A percentile compares a stretch with the other conserved stretches of the same genome.
Evolutionary conservation across 2,888 invertebrate genomes (phyloP).

Genomic region (Acleris laterana): DNA sequence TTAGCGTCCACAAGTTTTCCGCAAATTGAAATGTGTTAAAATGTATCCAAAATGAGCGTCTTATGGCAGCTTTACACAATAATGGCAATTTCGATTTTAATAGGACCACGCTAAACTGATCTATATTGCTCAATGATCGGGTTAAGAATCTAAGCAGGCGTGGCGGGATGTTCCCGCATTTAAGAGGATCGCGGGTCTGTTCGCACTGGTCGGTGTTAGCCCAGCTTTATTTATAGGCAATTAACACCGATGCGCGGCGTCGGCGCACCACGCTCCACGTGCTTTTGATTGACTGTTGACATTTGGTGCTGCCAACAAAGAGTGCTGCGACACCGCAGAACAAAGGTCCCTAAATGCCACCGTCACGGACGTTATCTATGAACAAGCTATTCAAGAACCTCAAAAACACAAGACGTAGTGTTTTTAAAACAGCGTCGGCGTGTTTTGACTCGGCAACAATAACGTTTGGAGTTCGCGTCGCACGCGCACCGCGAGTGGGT

Average conservation of each 20-base stretch:
- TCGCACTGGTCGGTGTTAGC: constrained; percentile 17
- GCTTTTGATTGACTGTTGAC: constrained; percentile 74
- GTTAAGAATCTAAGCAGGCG: constrained; percentile 7
- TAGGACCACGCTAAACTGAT: constrained; percentile 10
- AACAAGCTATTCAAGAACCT: constrained; percentile 8
- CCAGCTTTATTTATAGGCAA: constrained; percentile 59
- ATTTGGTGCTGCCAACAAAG: constrained; percentile 51
- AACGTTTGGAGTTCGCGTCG: constrained; percentile 40
- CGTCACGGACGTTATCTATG: constrained; percentile 20
- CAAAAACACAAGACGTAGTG: constrained; percentile 4
- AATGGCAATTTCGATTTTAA: constrained; percentile 17
- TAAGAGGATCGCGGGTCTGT: constrained; percentile 17
- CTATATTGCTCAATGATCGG: constrained; percentile 27
- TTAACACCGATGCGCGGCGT: constrained; percentile 59
- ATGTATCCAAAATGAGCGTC: background rate
- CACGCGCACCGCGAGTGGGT: constrained; percentile 49
- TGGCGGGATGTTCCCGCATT: constrained; percentile 18
- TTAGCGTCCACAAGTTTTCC: constrained; percentile 8
- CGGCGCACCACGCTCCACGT: constrained; percentile 52
- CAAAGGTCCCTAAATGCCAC: constrained; percentile 32
- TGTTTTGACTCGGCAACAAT: constrained; percentile 41
- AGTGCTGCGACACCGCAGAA: constrained; percentile 14
- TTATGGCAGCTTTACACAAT: constrained; percentile 16
- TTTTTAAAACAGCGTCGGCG: constrained; percentile 21
- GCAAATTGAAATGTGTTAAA: background rate